phyloP scores from a whole-genome alignment of 2,113 vertebrate species.

The Podarcis raffonei region DNA sequence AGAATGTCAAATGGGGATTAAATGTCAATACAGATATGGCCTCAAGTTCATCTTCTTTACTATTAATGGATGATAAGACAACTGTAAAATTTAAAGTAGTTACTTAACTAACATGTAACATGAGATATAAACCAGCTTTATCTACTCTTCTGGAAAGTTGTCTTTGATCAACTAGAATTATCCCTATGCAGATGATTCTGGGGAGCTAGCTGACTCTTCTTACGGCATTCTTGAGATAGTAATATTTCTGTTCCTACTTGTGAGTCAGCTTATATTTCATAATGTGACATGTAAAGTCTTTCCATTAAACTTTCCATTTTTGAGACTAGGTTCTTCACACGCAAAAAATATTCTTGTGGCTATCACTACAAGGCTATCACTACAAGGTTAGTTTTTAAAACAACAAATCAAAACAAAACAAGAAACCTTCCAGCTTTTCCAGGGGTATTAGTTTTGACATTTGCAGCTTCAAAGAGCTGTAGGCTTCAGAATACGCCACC shows the following conservation, averaged over 20 bases:
- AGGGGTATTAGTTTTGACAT: neutral
- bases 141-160: neutral
- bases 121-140: too few species aligned
- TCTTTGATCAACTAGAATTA: neutral
- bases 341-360: too few species aligned
- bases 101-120: neutral
- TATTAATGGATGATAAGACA: neutral
- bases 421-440: neutral
- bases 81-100: slow-evolving; percentile 7
- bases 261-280: neutral
- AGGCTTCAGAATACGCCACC: too few species aligned
- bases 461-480: neutral
- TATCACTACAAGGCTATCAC: neutral
- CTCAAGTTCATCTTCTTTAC: neutral
- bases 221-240: neutral
- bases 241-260: neutral
- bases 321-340: neutral
- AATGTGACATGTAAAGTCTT: neutral
- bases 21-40: neutral
- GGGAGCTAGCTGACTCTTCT: neutral
- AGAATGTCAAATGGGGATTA: neutral
- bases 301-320: neutral
- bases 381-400: too few species aligned
- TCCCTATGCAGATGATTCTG: neutral
- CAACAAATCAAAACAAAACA: too few species aligned